Conservation (phyloP, 2,888 invertebrate genomes). For the Netelia fuscicornis region DNA sequence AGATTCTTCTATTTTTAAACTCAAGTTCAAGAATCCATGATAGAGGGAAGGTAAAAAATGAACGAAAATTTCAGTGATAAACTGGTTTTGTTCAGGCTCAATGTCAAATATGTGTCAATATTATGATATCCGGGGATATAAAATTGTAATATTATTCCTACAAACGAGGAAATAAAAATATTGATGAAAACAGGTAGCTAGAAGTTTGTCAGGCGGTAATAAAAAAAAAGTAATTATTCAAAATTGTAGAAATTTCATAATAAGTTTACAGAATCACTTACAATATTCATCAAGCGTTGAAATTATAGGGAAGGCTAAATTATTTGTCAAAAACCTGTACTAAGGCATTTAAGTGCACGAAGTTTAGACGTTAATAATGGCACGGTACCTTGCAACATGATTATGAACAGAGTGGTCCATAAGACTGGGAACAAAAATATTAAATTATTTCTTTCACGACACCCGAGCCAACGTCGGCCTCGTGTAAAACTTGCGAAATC, state of each 20-base stretch:
- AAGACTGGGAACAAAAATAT: neutral
- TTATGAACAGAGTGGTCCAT: neutral
- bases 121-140: too few species aligned
- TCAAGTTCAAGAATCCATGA: too few species aligned
- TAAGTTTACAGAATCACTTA: too few species aligned
- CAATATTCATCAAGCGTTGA: too few species aligned
- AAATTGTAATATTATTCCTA: neutral
- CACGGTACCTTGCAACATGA: constrained; percentile 2
- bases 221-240: neutral
- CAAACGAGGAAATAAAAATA: neutral
- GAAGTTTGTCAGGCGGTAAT: neutral
- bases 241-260: neutral
- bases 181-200: neutral
- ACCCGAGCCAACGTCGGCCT: neutral
- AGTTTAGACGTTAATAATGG: neutral
- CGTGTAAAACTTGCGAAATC: constrained; percentile 57
- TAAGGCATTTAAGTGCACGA: neutral
- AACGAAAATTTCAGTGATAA: too few species aligned
- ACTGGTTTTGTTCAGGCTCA: too few species aligned
- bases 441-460: constrained; percentile 1
- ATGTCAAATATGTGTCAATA: too few species aligned
- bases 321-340: neutral
- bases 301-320: too few species aligned
- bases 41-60: too few species aligned
- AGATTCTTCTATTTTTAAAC: too few species aligned